A percentile compares a stretch with the other conserved stretches of the same genome.
Evolutionary conservation across 2,797 vertebrate genomes (phyloP).

Genomic region (Anisognathus igniventris): DNA sequence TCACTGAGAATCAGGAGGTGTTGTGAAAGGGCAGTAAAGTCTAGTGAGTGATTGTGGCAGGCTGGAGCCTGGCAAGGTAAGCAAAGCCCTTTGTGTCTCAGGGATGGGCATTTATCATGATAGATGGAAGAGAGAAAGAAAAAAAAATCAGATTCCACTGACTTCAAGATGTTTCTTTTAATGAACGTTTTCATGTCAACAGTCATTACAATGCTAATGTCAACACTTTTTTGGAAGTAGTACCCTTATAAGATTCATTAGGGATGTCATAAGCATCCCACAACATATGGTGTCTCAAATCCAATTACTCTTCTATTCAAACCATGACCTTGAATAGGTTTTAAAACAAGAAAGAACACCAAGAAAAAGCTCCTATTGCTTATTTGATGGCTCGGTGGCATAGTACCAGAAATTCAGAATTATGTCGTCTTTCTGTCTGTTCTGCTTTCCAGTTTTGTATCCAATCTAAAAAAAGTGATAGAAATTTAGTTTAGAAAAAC

Average conservation of each 20-base stretch:
- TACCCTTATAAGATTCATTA: slow-evolving; percentile 1
- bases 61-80: neutral
- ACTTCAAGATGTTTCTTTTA: slow-evolving; percentile 3
- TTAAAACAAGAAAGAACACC: neutral
- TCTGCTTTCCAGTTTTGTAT: neutral
- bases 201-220: slow-evolving; percentile 29
- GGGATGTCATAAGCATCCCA: slow-evolving; percentile 15
- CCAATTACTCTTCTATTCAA: slow-evolving; percentile 48
- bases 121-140: neutral
- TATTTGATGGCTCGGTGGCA: neutral
- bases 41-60: neutral
- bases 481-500: neutral
- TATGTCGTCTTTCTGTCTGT: neutral
- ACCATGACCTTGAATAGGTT: slow-evolving; percentile 18
- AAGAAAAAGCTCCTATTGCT: neutral
- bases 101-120: neutral
- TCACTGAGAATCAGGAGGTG: neutral
- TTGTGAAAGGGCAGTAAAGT: neutral
- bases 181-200: neutral
- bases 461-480: neutral
- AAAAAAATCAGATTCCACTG: neutral
- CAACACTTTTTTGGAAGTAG: neutral
- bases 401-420: neutral
- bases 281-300: slow-evolving; percentile 36
- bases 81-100: neutral